Evolutionary conservation across 2,113 vertebrate genomes (phyloP), one percentile per base, ranked within the genome.

Genomic region (Cyanoramphus novaezelandiae): DNA sequence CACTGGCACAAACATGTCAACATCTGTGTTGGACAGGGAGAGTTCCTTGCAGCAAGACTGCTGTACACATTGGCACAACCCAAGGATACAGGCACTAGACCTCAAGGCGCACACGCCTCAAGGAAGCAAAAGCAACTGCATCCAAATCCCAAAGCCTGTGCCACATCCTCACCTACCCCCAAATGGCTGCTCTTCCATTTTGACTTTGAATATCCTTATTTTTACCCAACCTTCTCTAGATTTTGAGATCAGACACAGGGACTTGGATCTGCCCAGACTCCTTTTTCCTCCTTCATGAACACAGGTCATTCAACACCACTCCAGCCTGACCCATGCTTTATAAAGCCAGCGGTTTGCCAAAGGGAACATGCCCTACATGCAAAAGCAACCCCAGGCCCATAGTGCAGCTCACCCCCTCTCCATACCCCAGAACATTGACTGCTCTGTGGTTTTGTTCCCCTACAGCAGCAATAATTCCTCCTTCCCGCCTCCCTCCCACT

Each of bases 401-500:
- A 8, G 80, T 15, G 29, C 80, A 47, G 50, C 13, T 62, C 60
- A 25, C 55, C 50, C 60, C 23, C 23, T 69, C 53, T 83, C 31
- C 31, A 20, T 64, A 49, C 28, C 29, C 43, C 9, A 1, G 60
- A 64, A 59, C 47, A 33, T 4, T 43, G 82, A 93, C 81, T 5
- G 2, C 67, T 37, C 64, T 7, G 13, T 21, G 35, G 0, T 81
- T 86, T 88, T 81, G 37, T 65, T 95, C 69, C 68, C 39, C 41
- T 86, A 47, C 69, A 75, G 47, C 35, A 92, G 80, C 17, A 83
- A 70, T 77, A 93, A 88, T 86, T 91, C 88, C 72, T 88, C 27
- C 52, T 92, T 77, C 77, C 86, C 3, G 0, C 77, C 94, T 95
- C 43, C 95, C 83, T 89, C 94, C 91, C 80, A 94, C 92, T 83